Evolutionary conservation across 2,888 invertebrate genomes (phyloP), one percentile per base, ranked within the genome.

Genomic region (Eubasilissa splendida): DNA sequence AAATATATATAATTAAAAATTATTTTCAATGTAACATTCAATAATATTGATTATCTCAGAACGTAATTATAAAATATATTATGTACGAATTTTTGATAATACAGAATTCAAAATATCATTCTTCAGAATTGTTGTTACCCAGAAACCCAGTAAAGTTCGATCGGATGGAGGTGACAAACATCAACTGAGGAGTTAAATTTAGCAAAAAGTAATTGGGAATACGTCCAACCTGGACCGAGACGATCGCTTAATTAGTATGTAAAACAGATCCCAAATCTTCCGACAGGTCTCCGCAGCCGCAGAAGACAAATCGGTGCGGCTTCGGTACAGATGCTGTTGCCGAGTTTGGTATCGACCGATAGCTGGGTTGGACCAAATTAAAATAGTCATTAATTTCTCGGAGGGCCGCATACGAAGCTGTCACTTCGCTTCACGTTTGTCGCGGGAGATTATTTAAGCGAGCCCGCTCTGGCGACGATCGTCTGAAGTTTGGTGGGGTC

Each of bases 341-440:
- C 74, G 59, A 42, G 42, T 42, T 74, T n/a, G n/a, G 50, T 9
- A 50, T 58, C n/a, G 14, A 42, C 59, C 74, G 58, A 74, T 74
- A 74, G 74, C 42, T 56, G 68, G 77, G 65, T 14, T 12, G 59
- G 42, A 60, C 33, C 70, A 60, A 71, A 60, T 71, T 78, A 71
- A 78, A 71, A 78, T 53, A 14, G 60, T 58, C 78, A 78, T 78
- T 78, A 78, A 78, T 78, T 71, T 71, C 60, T 60, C 59, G 31
- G 54, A 31, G 31, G 14, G 68, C 42, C 42, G 22, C 77, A 68
- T 52, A 58, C 77, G 58, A 58, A 42, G 31, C 68, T 77, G 77
- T 77, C 77, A 12, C 12, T 53, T 60, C 52, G 63, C 42, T 12
- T 31, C 12, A 2, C 22, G 54, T n/a, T 50, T 10, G n/a, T n/a